A percentile compares a stretch with the other conserved stretches of the same genome.
Evolutionary conservation across 2,797 vertebrate species (phyloP).

Genomic region (Artibeus lituratus): DNA sequence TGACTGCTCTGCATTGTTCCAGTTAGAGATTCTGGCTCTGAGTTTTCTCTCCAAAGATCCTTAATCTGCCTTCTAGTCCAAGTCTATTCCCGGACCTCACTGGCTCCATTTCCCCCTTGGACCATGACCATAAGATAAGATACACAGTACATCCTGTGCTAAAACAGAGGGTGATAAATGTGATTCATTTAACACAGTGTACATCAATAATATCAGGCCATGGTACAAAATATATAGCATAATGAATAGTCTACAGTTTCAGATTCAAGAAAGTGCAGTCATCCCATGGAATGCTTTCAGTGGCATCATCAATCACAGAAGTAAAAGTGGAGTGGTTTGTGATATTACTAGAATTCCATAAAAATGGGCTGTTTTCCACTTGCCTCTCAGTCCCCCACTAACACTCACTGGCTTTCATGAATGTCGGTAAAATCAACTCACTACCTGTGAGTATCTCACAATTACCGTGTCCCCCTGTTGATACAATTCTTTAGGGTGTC

Average conservation of each 20-base stretch:
- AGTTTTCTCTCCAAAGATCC: not conserved
- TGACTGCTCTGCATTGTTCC: not conserved
- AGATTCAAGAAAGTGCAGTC: constrained; percentile 30
- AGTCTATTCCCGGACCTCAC: not conserved
- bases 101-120: constrained; percentile 25
- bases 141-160: not conserved
- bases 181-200: constrained; percentile 43
- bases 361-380: not conserved
- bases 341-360: constrained; percentile 8
- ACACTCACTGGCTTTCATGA: not conserved
- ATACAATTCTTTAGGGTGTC: not conserved
- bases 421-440: not conserved
- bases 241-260: constrained; percentile 51
- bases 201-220: constrained; percentile 47
- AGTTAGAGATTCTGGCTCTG: not conserved
- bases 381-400: not conserved
- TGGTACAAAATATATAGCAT: constrained; percentile 26
- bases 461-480: not conserved
- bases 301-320: constrained; percentile 52
- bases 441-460: not conserved
- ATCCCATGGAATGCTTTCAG: not conserved
- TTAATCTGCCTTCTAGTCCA: not conserved
- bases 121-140: constrained; percentile 20
- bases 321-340: constrained; percentile 33
- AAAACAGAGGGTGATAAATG: constrained; percentile 43